Conservation (phyloP, 2,113 vertebrate species). For the Thermophis baileyi region DNA sequence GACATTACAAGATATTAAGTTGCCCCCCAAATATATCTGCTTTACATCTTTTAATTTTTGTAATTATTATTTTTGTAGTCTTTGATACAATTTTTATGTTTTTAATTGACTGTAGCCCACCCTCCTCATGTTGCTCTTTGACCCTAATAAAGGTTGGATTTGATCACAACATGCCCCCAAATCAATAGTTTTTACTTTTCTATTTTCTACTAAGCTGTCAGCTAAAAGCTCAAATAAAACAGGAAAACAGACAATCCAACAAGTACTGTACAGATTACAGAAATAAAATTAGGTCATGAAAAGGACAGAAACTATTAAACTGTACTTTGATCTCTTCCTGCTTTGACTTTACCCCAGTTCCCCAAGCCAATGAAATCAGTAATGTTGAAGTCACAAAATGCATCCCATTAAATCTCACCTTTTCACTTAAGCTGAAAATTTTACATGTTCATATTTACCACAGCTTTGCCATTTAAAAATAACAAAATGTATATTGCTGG, state of each 20-base stretch:
- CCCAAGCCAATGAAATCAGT: conserved; percentile 5
- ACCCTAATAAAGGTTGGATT: background rate
- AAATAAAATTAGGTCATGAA: conserved; percentile 1
- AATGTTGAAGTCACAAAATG: background rate
- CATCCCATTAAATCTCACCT: background rate
- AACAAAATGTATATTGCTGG: background rate
- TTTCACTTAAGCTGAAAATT: background rate
- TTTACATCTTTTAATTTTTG: background rate
- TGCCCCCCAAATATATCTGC: background rate
- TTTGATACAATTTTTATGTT: background rate
- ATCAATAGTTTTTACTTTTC: conserved; percentile 24
- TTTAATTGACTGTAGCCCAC: background rate
- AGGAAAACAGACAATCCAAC: conserved; percentile 2
- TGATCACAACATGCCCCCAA: background rate
- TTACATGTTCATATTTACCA: background rate
- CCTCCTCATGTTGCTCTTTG: background rate
- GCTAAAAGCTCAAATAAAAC: conserved; percentile 26
- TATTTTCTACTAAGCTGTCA: conserved; percentile 39
- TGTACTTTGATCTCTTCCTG: background rate
- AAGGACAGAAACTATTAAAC: conserved; percentile 14
- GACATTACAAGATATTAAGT: background rate
- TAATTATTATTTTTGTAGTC: background rate
- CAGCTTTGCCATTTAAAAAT: conserved; percentile 4
- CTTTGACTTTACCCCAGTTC: background rate
- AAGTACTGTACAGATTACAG: conserved; percentile 26